phyloP scores from a whole-genome alignment of 2,113 vertebrate species.

The Puma concolor region DNA sequence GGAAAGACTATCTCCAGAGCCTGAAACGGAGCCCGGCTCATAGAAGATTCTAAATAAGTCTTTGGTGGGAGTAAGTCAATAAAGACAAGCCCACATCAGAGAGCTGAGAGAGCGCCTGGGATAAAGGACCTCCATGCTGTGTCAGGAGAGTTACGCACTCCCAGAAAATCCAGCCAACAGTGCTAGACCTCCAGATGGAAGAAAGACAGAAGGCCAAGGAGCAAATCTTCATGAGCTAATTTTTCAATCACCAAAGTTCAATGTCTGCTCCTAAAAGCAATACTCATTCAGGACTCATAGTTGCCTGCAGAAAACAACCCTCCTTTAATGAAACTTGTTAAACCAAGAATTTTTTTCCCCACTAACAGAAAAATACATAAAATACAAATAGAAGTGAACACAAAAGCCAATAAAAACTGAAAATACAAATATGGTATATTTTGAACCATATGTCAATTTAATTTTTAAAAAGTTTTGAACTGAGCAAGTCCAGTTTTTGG shows the following conservation, averaged over 20 bases:
- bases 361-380: background rate
- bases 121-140: background rate
- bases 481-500: background rate
- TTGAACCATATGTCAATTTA: conserved; percentile 1
- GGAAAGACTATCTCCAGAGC: background rate
- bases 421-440: background rate
- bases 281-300: background rate
- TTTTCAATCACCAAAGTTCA: background rate
- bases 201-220: background rate
- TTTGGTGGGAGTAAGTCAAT: background rate
- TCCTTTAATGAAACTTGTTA: too few species aligned
- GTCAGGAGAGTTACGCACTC: background rate
- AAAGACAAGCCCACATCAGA: background rate
- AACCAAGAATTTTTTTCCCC: too few species aligned
- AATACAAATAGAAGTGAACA: background rate
- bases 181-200: background rate
- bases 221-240: background rate
- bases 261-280: background rate
- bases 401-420: background rate
- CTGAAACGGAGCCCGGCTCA: background rate
- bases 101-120: background rate
- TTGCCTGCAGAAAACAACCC: background rate
- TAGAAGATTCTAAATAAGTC: background rate
- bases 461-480: conserved; percentile 20
- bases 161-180: too few species aligned